Conservation (phyloP, 2,797 vertebrate species). For the Pangasius sanitwongsei region DNA sequence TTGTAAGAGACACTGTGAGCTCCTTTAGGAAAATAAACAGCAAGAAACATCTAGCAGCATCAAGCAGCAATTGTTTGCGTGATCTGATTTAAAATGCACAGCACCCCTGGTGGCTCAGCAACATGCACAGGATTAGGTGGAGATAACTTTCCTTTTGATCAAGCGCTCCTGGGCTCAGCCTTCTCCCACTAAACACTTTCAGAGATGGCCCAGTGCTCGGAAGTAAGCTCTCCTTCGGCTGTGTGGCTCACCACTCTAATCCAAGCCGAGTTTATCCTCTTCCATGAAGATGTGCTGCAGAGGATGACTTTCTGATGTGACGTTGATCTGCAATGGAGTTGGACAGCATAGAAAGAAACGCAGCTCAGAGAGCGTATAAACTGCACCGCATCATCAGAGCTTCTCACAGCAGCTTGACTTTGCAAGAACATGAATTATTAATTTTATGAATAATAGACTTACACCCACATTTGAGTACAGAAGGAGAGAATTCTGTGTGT, state of each 20-base stretch:
- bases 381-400: not conserved
- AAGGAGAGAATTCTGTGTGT: slow-evolving; percentile 12
- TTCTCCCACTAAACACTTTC: slow-evolving; percentile 46
- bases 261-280: slow-evolving; percentile 32
- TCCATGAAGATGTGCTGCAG: slow-evolving; percentile 30
- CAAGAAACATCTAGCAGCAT: slow-evolving; percentile 7
- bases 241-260: slow-evolving; percentile 38
- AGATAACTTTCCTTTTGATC: slow-evolving; percentile 57
- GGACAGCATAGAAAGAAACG: slow-evolving; percentile 8
- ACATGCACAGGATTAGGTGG: slow-evolving; percentile 50
- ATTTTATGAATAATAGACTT: slow-evolving; percentile 33
- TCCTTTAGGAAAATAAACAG: slow-evolving; percentile 29
- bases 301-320: slow-evolving; percentile 37
- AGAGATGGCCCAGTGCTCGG: slow-evolving; percentile 39
- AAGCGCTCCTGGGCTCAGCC: slow-evolving; percentile 49
- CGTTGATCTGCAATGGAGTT: slow-evolving; percentile 37
- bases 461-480: not conserved
- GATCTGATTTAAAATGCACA: slow-evolving; percentile 50
- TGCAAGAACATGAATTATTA: slow-evolving; percentile 34
- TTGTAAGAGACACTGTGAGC: not conserved
- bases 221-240: slow-evolving; percentile 48
- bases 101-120: slow-evolving; percentile 25
- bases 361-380: slow-evolving; percentile 31
- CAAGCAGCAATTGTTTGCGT: slow-evolving; percentile 49
- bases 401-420: not conserved